Base-by-base conservation (phyloP, 2,113 vertebrate species). In the Sander lucioperca region DNA sequence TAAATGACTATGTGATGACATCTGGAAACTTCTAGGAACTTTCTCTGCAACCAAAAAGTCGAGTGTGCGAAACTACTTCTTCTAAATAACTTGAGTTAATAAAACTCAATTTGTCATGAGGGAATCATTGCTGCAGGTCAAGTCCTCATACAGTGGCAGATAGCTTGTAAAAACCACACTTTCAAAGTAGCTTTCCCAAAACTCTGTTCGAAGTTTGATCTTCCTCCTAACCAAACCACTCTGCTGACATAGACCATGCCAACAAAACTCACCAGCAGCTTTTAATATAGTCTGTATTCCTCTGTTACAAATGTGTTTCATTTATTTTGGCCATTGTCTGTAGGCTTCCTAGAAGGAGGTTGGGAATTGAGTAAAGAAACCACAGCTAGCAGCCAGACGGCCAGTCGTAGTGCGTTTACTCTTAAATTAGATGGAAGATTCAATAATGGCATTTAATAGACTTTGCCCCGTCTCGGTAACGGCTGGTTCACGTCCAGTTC, bases 381-480 rank as follows among this genome's bases (percentile, higher is more conserved):
- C 48, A 3, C 53, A 51, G 78, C 48, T 12, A 83, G 82, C 66
- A 84, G 67, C 74, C 68, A 85, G 77, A 75, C 62, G 30, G 63
- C 58, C 79, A 48, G 71, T 68, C 70, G 21, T 21, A 79, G 74
- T 61, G 63, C 33, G 47, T 81, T 90, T 74, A 70, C 77, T 86
- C 87, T 89, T 68, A 81, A 89, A 91, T 92, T 84, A 88, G 66
- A 65, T 75, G 82, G 79, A 83, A 86, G 87, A 90, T 91, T 91
- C 82, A 89, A 90, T 93, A 91, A 94, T 77, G 74, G 71, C 84
- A 80, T 92, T 91, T 89, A 93, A 93, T 92, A 79, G 66, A 86
- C 86, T 77, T 90, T 86, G 74, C 23, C 68, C 77, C 68, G 36
- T 85, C 75, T 81, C 54, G 15, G 78, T 85, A 82, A 77, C 58